Evolutionary conservation across 2,113 vertebrate genomes (phyloP).

Genomic region (Edolisoma coerulescens): DNA sequence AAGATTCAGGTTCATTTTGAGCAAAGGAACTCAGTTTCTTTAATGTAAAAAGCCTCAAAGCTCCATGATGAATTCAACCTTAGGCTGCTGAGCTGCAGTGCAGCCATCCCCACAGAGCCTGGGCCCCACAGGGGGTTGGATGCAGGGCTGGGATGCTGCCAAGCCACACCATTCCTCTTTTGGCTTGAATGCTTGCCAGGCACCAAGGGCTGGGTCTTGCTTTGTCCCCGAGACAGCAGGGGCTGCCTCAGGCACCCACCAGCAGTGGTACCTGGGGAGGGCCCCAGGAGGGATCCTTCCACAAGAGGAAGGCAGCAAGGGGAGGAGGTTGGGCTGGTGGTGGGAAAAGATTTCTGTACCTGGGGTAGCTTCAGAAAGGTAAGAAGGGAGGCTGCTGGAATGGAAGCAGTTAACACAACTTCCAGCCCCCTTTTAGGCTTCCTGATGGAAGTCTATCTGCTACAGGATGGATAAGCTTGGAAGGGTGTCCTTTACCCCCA

Average conservation of each 20-base stretch:
- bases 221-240: neutral
- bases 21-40: neutral
- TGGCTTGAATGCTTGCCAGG: rapidly evolving
- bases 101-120: neutral
- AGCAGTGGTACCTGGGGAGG: neutral
- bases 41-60: neutral
- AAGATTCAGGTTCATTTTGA: slow-evolving; percentile 38
- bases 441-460: neutral
- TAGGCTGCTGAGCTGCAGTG: neutral
- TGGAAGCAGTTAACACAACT: neutral
- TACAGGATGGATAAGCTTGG: neutral
- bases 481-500: neutral
- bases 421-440: neutral
- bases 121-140: neutral
- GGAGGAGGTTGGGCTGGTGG: neutral
- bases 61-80: neutral
- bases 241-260: neutral
- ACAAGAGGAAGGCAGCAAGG: neutral
- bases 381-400: neutral
- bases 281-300: neutral
- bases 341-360: neutral
- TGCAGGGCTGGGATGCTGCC: neutral
- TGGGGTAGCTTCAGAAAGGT: neutral
- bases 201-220: neutral
- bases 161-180: neutral